Evolutionary conservation across 2,888 invertebrate genomes (phyloP), one percentile per base, ranked within the genome.

Genomic region (Lypha dubia): DNA sequence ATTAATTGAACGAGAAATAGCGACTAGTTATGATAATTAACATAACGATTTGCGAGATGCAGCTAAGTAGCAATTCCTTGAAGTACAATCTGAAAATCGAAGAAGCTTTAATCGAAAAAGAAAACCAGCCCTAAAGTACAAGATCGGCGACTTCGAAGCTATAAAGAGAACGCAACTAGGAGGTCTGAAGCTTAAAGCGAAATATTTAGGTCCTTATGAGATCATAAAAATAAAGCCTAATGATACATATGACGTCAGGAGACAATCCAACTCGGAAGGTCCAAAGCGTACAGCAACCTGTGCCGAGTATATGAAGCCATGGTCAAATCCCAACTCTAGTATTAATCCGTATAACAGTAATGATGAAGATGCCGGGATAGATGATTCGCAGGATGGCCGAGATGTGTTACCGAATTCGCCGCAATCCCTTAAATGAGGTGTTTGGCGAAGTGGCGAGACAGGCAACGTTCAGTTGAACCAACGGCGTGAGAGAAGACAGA

Each of bases 161-260:
- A 73, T 80, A 3, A 83, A 83, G 15, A 38, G 75, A 22, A 83
- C 63, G 0, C 83, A 84, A 28, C 32, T 80, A n/a, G 60, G 17
- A 15, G 75, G 84, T 24, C 75, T 71, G 0, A 79, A 84, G 17
- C 8, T 32, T 4, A 32, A 32, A 8, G 32, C 32, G 5, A 32
- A 32, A 8, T 32, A 32, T 32, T 32, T 32, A 15, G 76, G 75
- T 3, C 79, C 79, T n/a, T 71, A 84, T 32, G 15, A 67, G n/a
- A 1, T 77, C 13, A 15, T 51, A 0, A 62, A 70, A 17, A 41
- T 76, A 13, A 83, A 75, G 9, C 60, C 49, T 1, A 70, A 75
- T 5, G 20, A 74, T 22, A 51, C 75, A 1, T 84, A 86, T 46
- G 71, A 81, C 17, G 77, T 83, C 11, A 28, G 58, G 0, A 80